Conservation (phyloP, 2,797 vertebrate genomes). For the Dicrostonyx torquatus region DNA sequence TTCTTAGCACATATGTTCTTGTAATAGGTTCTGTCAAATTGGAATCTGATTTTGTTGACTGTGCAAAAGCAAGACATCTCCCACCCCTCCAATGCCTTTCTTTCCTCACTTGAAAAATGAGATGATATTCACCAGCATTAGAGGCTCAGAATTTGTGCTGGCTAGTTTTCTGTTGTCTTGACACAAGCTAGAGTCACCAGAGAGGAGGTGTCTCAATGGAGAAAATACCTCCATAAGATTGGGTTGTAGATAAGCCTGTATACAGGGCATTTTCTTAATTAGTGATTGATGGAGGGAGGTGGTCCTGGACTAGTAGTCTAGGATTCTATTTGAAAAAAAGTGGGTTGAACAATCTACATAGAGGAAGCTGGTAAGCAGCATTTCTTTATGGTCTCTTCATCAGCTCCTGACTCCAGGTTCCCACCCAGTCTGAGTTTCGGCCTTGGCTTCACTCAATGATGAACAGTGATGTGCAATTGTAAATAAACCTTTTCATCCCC, state of each 20-base stretch:
- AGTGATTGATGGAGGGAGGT: background rate
- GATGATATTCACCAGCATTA: background rate
- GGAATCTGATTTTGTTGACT: background rate
- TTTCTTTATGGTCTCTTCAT: background rate
- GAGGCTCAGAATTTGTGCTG: background rate
- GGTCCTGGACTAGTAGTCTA: background rate
- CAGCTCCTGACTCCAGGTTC: background rate
- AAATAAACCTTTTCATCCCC: background rate
- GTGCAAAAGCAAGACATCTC: background rate
- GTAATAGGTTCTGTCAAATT: background rate
- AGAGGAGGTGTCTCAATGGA: background rate
- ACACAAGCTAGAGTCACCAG: background rate
- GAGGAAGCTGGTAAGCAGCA: background rate
- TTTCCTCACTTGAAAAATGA: background rate
- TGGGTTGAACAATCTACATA: background rate
- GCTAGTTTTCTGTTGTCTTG: background rate
- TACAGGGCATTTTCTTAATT: background rate
- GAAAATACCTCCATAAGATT: background rate
- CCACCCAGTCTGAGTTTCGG: background rate
- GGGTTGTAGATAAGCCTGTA: background rate
- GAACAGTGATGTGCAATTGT: background rate
- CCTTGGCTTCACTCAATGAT: background rate
- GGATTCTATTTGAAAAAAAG: background rate
- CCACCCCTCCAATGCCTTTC: background rate
- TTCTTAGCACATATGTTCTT: background rate